These are phyloP conservation scores for Sebastes cheni DNA, from an alignment of 2,797 vertebrate genomes.

Conservation along the genomic window DNA sequence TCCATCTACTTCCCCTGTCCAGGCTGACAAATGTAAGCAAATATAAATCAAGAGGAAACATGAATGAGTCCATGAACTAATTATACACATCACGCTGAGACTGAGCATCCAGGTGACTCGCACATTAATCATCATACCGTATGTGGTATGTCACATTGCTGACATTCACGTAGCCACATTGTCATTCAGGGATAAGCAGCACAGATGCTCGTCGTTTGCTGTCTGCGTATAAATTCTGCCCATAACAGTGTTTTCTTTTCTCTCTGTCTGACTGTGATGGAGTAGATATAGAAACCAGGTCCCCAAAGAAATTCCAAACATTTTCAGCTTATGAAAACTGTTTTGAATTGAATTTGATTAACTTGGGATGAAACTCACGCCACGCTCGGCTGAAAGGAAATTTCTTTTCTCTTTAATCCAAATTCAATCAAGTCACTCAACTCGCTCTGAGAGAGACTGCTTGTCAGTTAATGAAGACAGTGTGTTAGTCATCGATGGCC, in stretches of 20 bases:
- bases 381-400: background rate
- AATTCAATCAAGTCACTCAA: slow-evolving; percentile 22
- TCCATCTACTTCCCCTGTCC: slow-evolving; percentile 5
- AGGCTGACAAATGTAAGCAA: slow-evolving; percentile 34
- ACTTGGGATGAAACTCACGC: slow-evolving; percentile 35
- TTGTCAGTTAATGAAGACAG: slow-evolving; percentile 45
- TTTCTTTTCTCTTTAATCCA: background rate
- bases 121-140: slow-evolving; percentile 50
- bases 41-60: slow-evolving; percentile 53
- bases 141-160: slow-evolving; percentile 48
- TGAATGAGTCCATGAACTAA: slow-evolving; percentile 51
- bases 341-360: slow-evolving; percentile 51
- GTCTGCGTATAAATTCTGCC: slow-evolving; percentile 17
- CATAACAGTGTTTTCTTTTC: background rate
- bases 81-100: slow-evolving; percentile 45
- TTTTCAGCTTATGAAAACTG: slow-evolving; percentile 35
- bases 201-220: slow-evolving; percentile 44
- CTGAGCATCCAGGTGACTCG: slow-evolving; percentile 55
- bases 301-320: slow-evolving; percentile 21
- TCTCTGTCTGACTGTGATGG: slow-evolving; percentile 8
- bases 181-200: slow-evolving; percentile 45
- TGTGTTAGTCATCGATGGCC: slow-evolving; percentile 39
- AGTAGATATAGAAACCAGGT: slow-evolving; percentile 42
- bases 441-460: slow-evolving; percentile 13
- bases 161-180: slow-evolving; percentile 36